Base-by-base conservation (phyloP, 2,113 vertebrate genomes). In the Odontophorus gujanensis region DNA sequence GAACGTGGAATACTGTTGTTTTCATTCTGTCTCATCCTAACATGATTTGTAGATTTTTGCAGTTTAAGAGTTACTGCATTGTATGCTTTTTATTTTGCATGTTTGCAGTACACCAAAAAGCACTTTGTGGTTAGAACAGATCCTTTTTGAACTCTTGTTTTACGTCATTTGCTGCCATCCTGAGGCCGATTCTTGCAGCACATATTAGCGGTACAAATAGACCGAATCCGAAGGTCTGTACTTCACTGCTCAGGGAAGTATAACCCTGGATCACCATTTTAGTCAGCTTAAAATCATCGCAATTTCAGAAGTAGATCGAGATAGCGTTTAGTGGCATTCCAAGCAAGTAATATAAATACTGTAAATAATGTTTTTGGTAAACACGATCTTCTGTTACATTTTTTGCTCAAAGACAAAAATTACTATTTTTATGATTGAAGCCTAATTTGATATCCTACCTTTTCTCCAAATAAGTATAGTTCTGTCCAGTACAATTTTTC, bases 111-210 rank as follows among this genome's bases (percentile, higher is more conserved):
- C 38, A 28, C 6, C 13, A 11, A 63, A n/a, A 5, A 50, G 68
- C 20, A 42, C 25, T n/a, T 53, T 59, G 3, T 63, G 16, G 20
- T 16, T 43, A 58, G n/a, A 61, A 53, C 9, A 7, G 14, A 28
- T 6, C 2, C 4, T 13, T 19, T 17, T 19, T 11, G 81, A 87
- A 18, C 12, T 74, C 19, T 24, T 0, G 6, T 74, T 73, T 92
- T 93, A 42, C 30, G 2, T 95, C 94, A 0, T 43, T 61, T 89
- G 85, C 92, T 97, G 97, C 97, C 98, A 98, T 92, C 98, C 93
- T 95, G 97, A 97, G 98, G 95, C 55, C 66, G 47, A 18, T 47
- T 28, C 13, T 34, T 8, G 85, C 86, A 96, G 65, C 3, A 21
- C 89, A 28, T 1, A 25, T 79, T 68, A 34, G 28, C 71, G 0